Evolutionary conservation across 2,888 invertebrate species (phyloP).

Genomic region (Oscheius sp.): DNA sequence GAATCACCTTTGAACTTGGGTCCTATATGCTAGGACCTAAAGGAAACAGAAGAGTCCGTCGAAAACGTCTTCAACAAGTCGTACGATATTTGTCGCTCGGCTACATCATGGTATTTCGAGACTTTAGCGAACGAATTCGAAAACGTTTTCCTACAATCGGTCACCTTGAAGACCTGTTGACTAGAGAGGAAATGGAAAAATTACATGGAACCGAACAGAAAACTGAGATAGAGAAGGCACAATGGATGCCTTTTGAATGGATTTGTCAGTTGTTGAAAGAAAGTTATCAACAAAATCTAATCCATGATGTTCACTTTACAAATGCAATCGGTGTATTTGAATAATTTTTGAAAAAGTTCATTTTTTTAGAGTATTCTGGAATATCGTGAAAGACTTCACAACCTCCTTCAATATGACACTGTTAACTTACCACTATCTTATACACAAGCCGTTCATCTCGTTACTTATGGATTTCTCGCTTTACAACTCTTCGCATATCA

Average conservation of each 20-base stretch:
- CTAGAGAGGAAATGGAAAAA: neutral
- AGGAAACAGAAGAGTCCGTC: no score
- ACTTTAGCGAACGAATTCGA: constrained; percentile 71
- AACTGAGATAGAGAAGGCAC: constrained; percentile 22
- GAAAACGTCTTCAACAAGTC: no score
- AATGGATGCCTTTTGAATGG: constrained; percentile 59
- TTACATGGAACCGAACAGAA: neutral
- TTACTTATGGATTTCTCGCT: neutral
- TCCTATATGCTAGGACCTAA: no score
- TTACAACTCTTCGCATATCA: neutral
- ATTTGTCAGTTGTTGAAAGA: constrained; percentile 31
- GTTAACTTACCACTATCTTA: constrained; percentile 57
- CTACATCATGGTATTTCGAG: constrained; percentile 71
- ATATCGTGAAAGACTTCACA: constrained; percentile 53
- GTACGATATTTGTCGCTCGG: constrained; percentile 72
- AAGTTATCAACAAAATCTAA: constrained; percentile 2
- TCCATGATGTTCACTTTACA: constrained; percentile 37
- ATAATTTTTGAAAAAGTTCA: neutral
- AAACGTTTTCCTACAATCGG: constrained; percentile 72
- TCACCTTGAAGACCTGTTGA: constrained; percentile 65
- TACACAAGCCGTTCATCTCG: constrained; percentile 35
- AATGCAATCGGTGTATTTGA: constrained; percentile 27
- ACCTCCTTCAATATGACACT: constrained; percentile 54
- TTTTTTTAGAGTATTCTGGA: constrained; percentile 32
- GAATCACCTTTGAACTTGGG: no score